Conservation (phyloP, 2,888 invertebrate species). For the Neria commutata region DNA sequence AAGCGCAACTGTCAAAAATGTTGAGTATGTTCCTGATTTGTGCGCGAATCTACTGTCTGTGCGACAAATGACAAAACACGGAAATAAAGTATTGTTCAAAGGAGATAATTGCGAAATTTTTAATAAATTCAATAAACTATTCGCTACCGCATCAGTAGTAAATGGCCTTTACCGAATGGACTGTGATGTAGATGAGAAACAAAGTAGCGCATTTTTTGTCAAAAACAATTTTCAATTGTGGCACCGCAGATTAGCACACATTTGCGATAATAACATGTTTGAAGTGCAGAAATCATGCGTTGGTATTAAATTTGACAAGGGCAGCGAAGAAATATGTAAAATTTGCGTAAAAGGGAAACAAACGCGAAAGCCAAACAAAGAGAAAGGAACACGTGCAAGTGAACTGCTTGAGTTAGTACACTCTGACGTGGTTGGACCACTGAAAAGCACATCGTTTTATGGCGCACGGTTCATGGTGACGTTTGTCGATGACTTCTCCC, state of each 20-base stretch:
- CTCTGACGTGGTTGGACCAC: conserved; percentile 52
- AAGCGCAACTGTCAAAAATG: conserved; percentile 18
- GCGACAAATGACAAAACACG: conserved; percentile 22
- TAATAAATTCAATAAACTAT: conserved; percentile 10
- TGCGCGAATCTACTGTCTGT: conserved; percentile 16
- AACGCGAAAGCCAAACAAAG: conserved; percentile 30
- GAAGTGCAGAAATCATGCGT: conserved; percentile 17
- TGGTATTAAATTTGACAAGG: conserved; percentile 23
- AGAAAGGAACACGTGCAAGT: conserved; percentile 27
- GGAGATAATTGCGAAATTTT: conserved; percentile 4
- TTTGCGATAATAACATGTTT: conserved; percentile 26
- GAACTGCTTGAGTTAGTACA: conserved; percentile 45
- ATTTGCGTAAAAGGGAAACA: conserved; percentile 39
- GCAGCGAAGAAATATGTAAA: conserved; percentile 26
- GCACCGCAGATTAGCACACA: conserved; percentile 37
- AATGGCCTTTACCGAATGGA: conserved; percentile 28
- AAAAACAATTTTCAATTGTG: conserved; percentile 25
- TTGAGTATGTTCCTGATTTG: conserved; percentile 10
- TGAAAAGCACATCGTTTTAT: conserved; percentile 45
- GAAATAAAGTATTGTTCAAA: conserved; percentile 17
- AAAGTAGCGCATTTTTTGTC: conserved; percentile 8
- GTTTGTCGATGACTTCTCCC: conserved; percentile 48
- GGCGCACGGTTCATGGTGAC: conserved; percentile 50
- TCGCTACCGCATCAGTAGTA: conserved; percentile 22
- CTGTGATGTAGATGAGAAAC: conserved; percentile 15